These are phyloP conservation scores for Conops quadrifasciatus DNA, from an alignment of 2,888 invertebrate species.

Conservation along the genomic window DNA sequence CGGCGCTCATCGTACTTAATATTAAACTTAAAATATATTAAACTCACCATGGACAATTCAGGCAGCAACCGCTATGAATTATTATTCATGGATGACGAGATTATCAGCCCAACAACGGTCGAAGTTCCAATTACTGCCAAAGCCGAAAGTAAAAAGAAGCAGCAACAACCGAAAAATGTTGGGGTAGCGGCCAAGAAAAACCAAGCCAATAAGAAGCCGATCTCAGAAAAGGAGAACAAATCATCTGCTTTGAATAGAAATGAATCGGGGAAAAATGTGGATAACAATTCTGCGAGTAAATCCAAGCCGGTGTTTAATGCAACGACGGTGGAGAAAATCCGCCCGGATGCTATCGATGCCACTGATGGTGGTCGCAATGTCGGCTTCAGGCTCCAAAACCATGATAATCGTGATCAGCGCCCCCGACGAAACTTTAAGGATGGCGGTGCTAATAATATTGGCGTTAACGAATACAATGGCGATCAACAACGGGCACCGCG, in stretches of 20 bases:
- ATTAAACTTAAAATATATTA: not conserved
- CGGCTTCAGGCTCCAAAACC: constrained; percentile 37
- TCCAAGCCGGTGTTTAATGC: not conserved
- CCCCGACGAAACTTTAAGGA: constrained; percentile 67
- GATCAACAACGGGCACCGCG: constrained; percentile 49
- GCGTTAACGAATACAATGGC: constrained; percentile 50
- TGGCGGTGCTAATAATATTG: constrained; percentile 65
- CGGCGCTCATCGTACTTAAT: constrained; percentile 9
- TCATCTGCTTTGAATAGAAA: constrained; percentile 55
- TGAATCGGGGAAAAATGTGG: constrained; percentile 41
- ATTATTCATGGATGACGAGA: constrained; percentile 61
- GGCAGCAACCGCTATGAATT: constrained; percentile 62
- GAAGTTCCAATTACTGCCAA: constrained; percentile 42
- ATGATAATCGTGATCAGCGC: constrained; percentile 74
- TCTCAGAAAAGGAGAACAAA: constrained; percentile 60
- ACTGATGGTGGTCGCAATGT: constrained; percentile 25
- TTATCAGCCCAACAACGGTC: constrained; percentile 33
- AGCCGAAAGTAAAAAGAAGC: constrained; percentile 48
- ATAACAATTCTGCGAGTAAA: constrained; percentile 5
- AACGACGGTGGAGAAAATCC: not conserved
- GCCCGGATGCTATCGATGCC: not conserved
- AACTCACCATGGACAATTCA: constrained; percentile 54
- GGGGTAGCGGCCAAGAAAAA: constrained; percentile 37
- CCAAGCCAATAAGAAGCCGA: constrained; percentile 39
- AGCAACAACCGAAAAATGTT: constrained; percentile 43